Evolutionary conservation across 2,113 vertebrate genomes (phyloP), one percentile per base, ranked within the genome.

Genomic region (Paradoxurus hermaphroditus): DNA sequence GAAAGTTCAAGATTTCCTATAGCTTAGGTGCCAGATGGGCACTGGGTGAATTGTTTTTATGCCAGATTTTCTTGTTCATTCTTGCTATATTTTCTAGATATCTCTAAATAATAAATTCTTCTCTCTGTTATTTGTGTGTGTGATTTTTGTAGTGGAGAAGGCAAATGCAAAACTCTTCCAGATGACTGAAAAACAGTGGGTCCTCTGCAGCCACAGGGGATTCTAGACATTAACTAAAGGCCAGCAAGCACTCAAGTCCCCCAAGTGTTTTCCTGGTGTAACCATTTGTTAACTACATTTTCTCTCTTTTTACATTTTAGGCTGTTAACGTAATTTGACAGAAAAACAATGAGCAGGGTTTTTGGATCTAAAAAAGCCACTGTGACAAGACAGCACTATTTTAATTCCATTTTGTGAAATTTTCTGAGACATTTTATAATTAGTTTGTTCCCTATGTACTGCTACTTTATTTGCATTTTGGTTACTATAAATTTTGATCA

Each of bases 131-230:
- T 99, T 99, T 99, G 99, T 99, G 99, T 99, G 99, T 99, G 99
- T 99, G 99, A 99, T 99, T 99, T 99, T 99, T 99, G 98, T 99
- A 99, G 99, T 99, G 99, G 99, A 99, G 99, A 99, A 99, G 99
- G 99, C 99, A 99, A 99, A 99, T 99, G 99, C 99, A 99, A 99
- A 99, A 99, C 99, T 99, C 99, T 99, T 99, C 99, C 99, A 99
- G 99, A 99, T 99, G 99, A 99, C 99, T 99, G 99, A 99, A 99
- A 99, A 99, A 99, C 99, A 99, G 99, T 99, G 99, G 99, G 99
- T 99, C 99, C 99, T 99, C 99, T 99, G 99, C 99, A 99, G 99
- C 99, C 99, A 99, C 99, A 99, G 99, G 99, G 99, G 99, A 99
- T 99, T 99, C 99, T 99, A 99, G 99, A 99, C 99, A 99, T 99